Evolutionary conservation across 1,140 invertebrate genomes (phyloP).

Genomic region (Euschistus heros): DNA sequence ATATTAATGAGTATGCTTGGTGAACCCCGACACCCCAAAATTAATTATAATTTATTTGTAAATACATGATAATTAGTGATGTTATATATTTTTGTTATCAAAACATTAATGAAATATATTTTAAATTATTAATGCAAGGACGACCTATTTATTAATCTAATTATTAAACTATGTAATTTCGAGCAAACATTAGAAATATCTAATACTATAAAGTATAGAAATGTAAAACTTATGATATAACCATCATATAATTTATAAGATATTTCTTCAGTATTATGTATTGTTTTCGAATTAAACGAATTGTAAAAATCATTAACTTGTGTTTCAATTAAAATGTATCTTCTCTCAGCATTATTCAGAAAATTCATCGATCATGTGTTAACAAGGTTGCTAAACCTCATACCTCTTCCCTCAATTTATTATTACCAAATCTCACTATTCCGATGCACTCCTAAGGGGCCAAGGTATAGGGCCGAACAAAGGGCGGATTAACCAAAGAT

Average conservation of each 20-base stretch:
- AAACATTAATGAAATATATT: constrained; percentile 22
- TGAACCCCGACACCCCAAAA: not conserved
- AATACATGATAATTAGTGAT: constrained; percentile 13
- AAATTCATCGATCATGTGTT: no score
- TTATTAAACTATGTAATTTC: constrained; percentile 10
- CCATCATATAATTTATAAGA: constrained; percentile 9
- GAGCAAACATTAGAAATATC: constrained; percentile 11
- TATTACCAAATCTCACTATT: no score
- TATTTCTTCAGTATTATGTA: constrained; percentile 22
- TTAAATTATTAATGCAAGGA: constrained; percentile 22
- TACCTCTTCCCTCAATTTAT: no score
- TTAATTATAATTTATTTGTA: constrained; percentile 6
- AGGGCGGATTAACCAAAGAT: no score
- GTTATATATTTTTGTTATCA: constrained; percentile 26
- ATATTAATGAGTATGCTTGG: not conserved
- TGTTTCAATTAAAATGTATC: constrained; percentile 4
- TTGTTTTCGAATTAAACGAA: constrained; percentile 20
- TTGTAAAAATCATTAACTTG: constrained; percentile 13
- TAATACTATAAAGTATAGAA: constrained; percentile 17
- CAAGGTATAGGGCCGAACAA: no score
- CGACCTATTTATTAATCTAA: constrained; percentile 22
- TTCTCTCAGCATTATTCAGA: no score
- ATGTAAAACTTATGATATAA: constrained; percentile 7
- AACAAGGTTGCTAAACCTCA: no score
- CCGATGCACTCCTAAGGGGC: no score